phyloP scores from a whole-genome alignment of 1,140 invertebrate species.

The Neotoxoptera formosana region DNA sequence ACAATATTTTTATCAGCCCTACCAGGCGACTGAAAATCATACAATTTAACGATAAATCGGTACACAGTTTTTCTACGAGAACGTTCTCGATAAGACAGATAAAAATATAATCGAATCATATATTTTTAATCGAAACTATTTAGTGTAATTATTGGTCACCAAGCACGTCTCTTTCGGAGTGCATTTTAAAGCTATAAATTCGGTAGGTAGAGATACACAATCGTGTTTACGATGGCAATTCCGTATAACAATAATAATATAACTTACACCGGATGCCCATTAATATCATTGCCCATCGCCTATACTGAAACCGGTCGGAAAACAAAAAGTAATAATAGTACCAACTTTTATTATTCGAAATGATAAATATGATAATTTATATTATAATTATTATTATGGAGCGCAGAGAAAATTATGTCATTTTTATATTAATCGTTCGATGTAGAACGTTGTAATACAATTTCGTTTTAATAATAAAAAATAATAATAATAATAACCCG shows the following conservation, averaged over 20 bases:
- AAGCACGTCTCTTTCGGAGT: constrained; percentile 9
- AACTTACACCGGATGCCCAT: neutral
- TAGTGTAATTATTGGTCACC: neutral
- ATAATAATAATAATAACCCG: neutral
- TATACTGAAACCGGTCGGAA: neutral
- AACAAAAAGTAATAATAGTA: constrained; percentile 5
- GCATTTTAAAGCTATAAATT: constrained; percentile 15
- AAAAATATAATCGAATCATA: neutral
- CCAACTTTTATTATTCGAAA: constrained; percentile 6
- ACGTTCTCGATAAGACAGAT: neutral
- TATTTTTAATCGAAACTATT: neutral
- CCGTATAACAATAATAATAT: neutral
- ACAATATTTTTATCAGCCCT: neutral
- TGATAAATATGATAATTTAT: constrained; percentile 4
- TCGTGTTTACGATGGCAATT: constrained; percentile 6
- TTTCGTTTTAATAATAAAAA: constrained; percentile 15
- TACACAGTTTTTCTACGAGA: neutral
- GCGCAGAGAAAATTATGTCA: neutral
- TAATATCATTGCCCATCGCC: neutral
- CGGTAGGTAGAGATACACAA: neutral
- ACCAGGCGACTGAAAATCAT: neutral
- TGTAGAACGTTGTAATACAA: neutral
- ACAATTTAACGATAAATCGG: neutral
- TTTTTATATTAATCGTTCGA: constrained; percentile 21
- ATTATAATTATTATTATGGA: neutral